A percentile compares a stretch with the other conserved stretches of the same genome.
These are phyloP conservation scores for Solea senegalensis DNA, from an alignment of 2,113 vertebrate genomes.

Conservation along the genomic window DNA sequence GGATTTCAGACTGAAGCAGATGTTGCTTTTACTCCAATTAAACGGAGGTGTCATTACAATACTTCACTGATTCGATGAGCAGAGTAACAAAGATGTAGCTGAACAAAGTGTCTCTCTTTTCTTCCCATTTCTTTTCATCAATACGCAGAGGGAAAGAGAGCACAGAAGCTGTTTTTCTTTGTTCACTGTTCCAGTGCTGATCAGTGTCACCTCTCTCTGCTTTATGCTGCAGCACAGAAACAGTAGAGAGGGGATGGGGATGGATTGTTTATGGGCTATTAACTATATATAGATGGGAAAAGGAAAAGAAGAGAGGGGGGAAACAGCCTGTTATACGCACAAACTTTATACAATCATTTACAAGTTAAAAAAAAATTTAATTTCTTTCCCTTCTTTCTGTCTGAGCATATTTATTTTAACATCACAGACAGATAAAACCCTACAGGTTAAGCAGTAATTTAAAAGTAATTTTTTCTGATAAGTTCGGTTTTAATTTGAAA, in stretches of 20 bases:
- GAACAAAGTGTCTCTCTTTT: background rate
- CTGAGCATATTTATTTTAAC: too few relatives aligned
- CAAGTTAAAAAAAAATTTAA: too few relatives aligned
- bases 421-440: too few relatives aligned
- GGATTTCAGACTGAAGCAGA: conserved; percentile 14
- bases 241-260: background rate
- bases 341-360: too few relatives aligned
- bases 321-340: too few relatives aligned
- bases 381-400: too few relatives aligned
- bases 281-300: background rate
- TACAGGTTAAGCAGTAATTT: too few relatives aligned
- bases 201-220: background rate
- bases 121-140: background rate
- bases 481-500: too few relatives aligned
- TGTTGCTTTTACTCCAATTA: conserved; percentile 43
- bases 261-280: background rate
- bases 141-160: too few relatives aligned
- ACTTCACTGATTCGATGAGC: conserved; percentile 6
- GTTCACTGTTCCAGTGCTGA: too few relatives aligned
- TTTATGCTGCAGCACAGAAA: background rate
- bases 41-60: conserved; percentile 27
- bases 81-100: conserved; percentile 1
- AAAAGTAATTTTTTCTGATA: too few relatives aligned
- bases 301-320: background rate
- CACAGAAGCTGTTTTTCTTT: too few relatives aligned